phyloP scores from a whole-genome alignment of 2,113 vertebrate species.

The Ondatra zibethicus region DNA sequence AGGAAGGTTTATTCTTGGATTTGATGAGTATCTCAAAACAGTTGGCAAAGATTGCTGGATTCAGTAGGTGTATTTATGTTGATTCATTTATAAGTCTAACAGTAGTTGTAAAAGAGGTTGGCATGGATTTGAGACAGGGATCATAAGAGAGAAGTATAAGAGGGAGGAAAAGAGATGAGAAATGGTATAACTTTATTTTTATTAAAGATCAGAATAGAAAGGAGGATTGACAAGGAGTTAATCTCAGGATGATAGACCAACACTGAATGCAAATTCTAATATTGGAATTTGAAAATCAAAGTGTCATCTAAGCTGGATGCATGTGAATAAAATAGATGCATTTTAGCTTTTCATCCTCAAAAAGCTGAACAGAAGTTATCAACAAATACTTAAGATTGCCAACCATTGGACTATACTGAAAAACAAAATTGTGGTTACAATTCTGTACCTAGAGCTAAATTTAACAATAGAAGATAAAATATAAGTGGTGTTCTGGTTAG shows the following conservation, averaged over 20 bases:
- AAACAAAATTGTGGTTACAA: background rate
- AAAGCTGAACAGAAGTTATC: background rate
- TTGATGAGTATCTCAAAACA: too few species aligned
- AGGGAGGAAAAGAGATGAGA: background rate
- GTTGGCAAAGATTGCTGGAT: too few species aligned
- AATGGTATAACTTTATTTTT: background rate
- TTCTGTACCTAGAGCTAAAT: background rate
- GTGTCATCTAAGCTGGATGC: background rate
- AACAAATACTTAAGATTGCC: constrained; percentile 2
- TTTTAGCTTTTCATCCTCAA: background rate
- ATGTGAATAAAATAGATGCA: background rate
- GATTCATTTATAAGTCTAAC: background rate
- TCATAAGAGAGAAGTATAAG: background rate
- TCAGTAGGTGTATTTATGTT: too few species aligned
- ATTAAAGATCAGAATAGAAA: background rate
- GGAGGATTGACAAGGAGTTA: background rate
- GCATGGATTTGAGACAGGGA: background rate
- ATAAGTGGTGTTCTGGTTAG: too few species aligned
- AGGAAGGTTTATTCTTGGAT: too few species aligned
- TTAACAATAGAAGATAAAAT: background rate
- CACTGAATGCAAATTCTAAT: constrained; percentile 13
- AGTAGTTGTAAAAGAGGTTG: background rate
- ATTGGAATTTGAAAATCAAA: constrained; percentile 40
- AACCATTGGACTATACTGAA: background rate
- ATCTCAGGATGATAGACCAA: background rate